phyloP scores from a whole-genome alignment of 2,888 invertebrate genomes.

The Dusona sp. region DNA sequence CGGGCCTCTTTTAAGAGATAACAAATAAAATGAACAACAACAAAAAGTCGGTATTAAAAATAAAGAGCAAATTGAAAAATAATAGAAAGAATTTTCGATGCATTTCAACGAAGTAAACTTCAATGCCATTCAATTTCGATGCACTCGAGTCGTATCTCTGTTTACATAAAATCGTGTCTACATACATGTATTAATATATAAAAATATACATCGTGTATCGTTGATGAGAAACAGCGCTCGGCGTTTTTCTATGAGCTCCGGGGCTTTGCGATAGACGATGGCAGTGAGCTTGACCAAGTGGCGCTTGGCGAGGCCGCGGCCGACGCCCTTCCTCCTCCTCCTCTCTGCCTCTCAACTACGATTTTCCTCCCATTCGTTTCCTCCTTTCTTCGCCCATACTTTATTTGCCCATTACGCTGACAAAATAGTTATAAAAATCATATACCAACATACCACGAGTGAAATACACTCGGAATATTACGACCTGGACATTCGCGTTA shows the following conservation, averaged over 20 bases:
- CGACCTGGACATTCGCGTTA: not conserved
- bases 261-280: conserved; percentile 76
- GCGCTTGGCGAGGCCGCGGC: conserved; percentile 83
- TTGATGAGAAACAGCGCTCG: conserved; percentile 26
- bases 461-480: not conserved
- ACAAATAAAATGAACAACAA: too few relatives aligned
- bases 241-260: conserved; percentile 4
- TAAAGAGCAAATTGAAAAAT: too few relatives aligned
- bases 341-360: conserved; percentile 41
- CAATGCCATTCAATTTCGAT: not conserved
- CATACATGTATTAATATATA: not conserved
- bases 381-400: conserved; percentile 6
- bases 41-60: too few relatives aligned
- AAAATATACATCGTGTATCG: not conserved
- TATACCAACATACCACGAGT: not conserved
- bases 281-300: conserved; percentile 83
- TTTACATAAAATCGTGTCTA: not conserved
- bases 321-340: conserved; percentile 82
- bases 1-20: too few relatives aligned
- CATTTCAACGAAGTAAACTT: too few relatives aligned
- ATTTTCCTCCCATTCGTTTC: conserved; percentile 9
- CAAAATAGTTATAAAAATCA: not conserved
- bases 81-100: too few relatives aligned
- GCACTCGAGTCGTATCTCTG: not conserved
- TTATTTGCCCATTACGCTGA: conserved; percentile 35